phyloP scores from a whole-genome alignment of 2,797 vertebrate genomes.

The Triplophysa yarkandensis region DNA sequence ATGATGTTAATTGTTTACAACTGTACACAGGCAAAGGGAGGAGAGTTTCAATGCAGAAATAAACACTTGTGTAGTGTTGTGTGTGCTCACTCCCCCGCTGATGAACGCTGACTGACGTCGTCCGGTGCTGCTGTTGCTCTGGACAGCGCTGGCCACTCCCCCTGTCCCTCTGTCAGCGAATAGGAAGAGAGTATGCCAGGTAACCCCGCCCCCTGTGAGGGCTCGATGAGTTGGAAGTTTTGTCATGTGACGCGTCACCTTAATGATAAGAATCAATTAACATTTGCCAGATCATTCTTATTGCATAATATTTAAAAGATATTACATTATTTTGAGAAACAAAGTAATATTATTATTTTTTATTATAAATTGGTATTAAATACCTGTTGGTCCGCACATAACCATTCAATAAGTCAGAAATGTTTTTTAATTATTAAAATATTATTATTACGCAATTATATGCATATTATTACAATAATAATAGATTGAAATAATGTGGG shows the following conservation, averaged over 20 bases:
- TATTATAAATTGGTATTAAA: too few species aligned
- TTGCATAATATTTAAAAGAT: not conserved
- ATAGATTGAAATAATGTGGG: too few species aligned
- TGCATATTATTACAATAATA: too few species aligned
- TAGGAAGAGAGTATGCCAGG: constrained; percentile 14
- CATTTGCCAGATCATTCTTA: constrained; percentile 12
- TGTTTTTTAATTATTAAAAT: too few species aligned
- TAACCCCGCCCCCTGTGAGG: constrained; percentile 15
- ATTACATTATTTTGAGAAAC: too few species aligned
- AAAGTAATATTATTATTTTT: too few species aligned
- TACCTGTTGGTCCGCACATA: too few species aligned
- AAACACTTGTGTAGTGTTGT: constrained; percentile 15
- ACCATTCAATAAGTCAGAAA: too few species aligned
- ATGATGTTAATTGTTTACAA: not conserved
- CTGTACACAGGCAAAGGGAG: constrained; percentile 13
- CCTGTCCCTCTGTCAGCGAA: constrained; percentile 58
- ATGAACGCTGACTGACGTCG: not conserved
- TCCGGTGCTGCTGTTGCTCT: constrained; percentile 26
- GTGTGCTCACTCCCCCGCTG: constrained; percentile 1
- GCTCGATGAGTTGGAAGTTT: constrained; percentile 67
- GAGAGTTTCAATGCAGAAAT: constrained; percentile 18
- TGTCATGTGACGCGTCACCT: constrained; percentile 69
- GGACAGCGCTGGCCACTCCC: constrained; percentile 49
- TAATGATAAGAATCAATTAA: constrained; percentile 52
- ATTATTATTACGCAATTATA: too few species aligned